Evolutionary conservation across 2,797 vertebrate species (phyloP), one percentile per base, ranked within the genome.

Genomic region (Pseudomugil tenellus): DNA sequence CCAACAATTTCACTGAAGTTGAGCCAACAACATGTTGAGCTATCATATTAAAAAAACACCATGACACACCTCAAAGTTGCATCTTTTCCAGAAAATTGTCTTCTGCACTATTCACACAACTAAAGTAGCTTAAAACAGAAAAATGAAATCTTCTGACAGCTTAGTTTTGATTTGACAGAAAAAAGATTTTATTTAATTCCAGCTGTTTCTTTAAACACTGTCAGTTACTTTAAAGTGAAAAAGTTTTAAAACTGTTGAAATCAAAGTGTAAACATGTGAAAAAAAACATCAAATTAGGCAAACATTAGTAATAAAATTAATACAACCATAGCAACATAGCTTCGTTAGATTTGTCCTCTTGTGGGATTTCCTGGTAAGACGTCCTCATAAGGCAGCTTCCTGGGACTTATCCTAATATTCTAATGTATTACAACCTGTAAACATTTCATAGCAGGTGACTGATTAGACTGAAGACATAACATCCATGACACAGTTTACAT

Each of bases 301-400:
- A 69, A 41, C 10, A 31, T 6, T 69, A 17, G 62, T 64, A 62
- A 78, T 58, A 72, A 79, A 84, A 80, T 62, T 13, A 53, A 49
- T 8, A 32, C 46, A 29, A 67, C 76, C 29, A 64, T 32, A 5
- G 48, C 26, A 48, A 63, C 21, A 14, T 6, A 0, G 23, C 41
- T 46, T 43, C 48, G 34, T 58, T 39, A 55, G 52, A 72, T 53
- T 67, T 48, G 57, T 72, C 51, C 58, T 58, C 49, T n/a, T 19
- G 4, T 13, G 5, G 57, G 26, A 48, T 41, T 58, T 16, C 26
- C 2, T 13, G 19, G 34, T 62, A 0, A 34, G 0, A 64, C n/a
- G 19, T 46, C 35, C 19, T 41, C 17, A 64, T 76, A 37, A 70
- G 43, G 64, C 77, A 56, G 26, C 48, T 2, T 52, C 53, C 10